These are phyloP conservation scores for Lepidurus couesii DNA, from an alignment of 1,140 invertebrate species.

Conservation along the genomic window DNA sequence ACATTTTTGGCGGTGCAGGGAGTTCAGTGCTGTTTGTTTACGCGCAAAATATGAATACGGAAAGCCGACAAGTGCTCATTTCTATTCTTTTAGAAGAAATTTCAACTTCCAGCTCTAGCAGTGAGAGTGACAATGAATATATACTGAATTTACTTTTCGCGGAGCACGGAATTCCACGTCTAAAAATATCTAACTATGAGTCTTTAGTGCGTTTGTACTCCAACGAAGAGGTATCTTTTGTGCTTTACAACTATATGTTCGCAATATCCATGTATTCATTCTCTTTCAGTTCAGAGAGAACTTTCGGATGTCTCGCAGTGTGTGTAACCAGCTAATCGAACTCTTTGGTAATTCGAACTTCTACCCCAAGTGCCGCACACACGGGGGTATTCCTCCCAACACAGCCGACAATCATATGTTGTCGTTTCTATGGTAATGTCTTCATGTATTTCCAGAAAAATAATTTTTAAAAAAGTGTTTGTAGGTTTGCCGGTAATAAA, in stretches of 20 bases:
- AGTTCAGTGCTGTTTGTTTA: too few relatives aligned
- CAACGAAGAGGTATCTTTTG: constrained; percentile 13
- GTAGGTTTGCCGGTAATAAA: constrained; percentile 27
- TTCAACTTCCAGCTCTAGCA: not conserved
- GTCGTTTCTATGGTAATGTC: constrained; percentile 25
- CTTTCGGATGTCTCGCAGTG: constrained; percentile 24
- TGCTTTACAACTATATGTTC: constrained; percentile 18
- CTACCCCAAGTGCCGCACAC: constrained; percentile 26
- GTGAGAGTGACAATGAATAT: not conserved
- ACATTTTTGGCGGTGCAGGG: too few relatives aligned
- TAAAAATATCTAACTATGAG: not conserved
- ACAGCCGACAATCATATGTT: constrained; percentile 27
- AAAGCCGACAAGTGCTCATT: not conserved
- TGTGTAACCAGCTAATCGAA: constrained; percentile 19
- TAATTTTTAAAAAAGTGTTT: not conserved
- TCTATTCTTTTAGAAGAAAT: not conserved
- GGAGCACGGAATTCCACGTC: constrained; percentile 3
- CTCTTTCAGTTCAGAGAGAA: constrained; percentile 20
- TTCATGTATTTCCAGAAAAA: not conserved
- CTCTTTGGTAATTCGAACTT: constrained; percentile 24
- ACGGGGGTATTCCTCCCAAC: constrained; percentile 22
- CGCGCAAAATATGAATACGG: not conserved
- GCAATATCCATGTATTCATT: not conserved
- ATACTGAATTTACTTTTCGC: not conserved
- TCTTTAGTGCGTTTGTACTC: constrained; percentile 5